phyloP scores from a whole-genome alignment of 1,140 invertebrate genomes.

The Epicauta chinensis region DNA sequence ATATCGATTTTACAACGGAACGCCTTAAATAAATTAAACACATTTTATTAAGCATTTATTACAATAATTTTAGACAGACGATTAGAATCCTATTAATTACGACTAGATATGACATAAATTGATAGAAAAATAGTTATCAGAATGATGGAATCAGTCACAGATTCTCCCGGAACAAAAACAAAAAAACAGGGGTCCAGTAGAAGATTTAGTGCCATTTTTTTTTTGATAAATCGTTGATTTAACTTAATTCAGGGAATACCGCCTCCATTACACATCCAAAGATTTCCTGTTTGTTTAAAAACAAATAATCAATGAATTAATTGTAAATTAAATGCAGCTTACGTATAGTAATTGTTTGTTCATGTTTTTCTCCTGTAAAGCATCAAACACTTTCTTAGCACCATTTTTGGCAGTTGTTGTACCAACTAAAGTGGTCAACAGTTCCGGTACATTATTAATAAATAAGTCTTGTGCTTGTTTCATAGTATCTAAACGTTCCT shows the following conservation, averaged over 20 bases:
- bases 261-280: constrained; percentile 66
- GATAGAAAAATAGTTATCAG: too few relatives aligned
- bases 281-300: constrained; percentile 68
- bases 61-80: too few relatives aligned
- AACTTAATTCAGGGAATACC: constrained; percentile 65
- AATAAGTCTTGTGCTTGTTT: constrained; percentile 59
- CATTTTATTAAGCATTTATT: too few relatives aligned
- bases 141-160: too few relatives aligned
- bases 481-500: constrained; percentile 63
- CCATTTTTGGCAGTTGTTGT: constrained; percentile 77
- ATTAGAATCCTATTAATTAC: too few relatives aligned
- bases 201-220: too few relatives aligned
- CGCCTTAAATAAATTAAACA: too few relatives aligned
- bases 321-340: constrained; percentile 42
- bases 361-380: constrained; percentile 74
- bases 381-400: constrained; percentile 80
- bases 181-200: too few relatives aligned
- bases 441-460: constrained; percentile 68
- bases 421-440: constrained; percentile 76
- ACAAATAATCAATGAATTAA: constrained; percentile 30
- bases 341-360: constrained; percentile 92
- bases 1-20: too few relatives aligned
- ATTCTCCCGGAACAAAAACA: too few relatives aligned
- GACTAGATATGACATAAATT: too few relatives aligned
- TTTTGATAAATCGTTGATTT: background rate